Conservation (phyloP, 1,140 invertebrate genomes). For the Hestina assimilis region DNA sequence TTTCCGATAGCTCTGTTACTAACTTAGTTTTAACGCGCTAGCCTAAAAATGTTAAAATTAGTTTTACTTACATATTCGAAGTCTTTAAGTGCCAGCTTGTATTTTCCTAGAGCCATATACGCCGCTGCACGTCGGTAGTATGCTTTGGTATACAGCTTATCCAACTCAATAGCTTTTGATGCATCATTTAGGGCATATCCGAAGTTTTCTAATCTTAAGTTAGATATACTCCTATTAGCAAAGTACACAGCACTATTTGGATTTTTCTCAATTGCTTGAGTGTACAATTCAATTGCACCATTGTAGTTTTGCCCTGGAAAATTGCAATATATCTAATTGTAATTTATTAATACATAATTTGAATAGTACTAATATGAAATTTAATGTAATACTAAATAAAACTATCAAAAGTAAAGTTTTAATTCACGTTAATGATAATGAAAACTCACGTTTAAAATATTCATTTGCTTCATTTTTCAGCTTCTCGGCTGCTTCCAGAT, state of each 20-base stretch:
- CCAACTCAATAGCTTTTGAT: conserved; percentile 92
- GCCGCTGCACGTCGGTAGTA: conserved; percentile 97
- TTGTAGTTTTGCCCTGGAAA: conserved; percentile 92
- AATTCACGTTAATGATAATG: conserved; percentile 12
- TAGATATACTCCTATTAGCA: conserved; percentile 97
- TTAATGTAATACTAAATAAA: neutral
- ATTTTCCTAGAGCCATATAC: conserved; percentile 98
- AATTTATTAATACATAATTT: neutral
- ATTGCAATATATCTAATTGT: conserved; percentile 43
- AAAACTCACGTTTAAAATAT: conserved; percentile 71
- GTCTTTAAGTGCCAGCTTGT: conserved; percentile 96
- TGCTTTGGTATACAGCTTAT: conserved; percentile 95
- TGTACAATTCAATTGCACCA: conserved; percentile 93
- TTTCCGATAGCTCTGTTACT: too few species aligned
- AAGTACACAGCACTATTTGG: conserved; percentile 91
- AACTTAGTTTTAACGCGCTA: too few species aligned
- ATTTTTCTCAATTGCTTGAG: conserved; percentile 93
- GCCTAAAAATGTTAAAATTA: too few species aligned
- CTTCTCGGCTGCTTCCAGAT: conserved; percentile 63
- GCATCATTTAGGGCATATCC: conserved; percentile 96
- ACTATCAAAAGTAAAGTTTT: neutral
- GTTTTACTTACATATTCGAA: conserved; percentile 92
- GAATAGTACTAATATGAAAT: neutral
- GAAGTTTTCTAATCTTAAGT: conserved; percentile 94
- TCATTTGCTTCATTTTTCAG: conserved; percentile 73